phyloP scores from a whole-genome alignment of 2,888 invertebrate species.

The Coleophora deauratella region DNA sequence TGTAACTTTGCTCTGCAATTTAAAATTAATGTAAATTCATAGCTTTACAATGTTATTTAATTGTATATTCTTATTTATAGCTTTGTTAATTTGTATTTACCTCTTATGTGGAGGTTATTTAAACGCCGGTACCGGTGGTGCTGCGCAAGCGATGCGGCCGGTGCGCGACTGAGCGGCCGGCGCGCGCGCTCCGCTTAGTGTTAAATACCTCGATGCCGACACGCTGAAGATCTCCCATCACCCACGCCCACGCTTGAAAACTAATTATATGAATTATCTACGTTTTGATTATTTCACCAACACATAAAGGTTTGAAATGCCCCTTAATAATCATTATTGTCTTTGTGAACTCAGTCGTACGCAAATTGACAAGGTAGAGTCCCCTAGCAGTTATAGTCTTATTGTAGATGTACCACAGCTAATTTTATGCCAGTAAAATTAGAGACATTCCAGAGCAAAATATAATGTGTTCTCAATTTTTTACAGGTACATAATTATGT shows the following conservation, averaged over 20 bases:
- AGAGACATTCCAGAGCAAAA: too few relatives aligned
- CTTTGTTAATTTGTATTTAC: constrained; percentile 6
- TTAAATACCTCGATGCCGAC: constrained; percentile 65
- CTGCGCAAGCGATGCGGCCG: constrained; percentile 47
- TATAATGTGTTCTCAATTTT: too few relatives aligned
- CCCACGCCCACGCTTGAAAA: constrained; percentile 38
- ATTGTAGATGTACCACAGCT: too few relatives aligned
- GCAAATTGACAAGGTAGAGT: too few relatives aligned
- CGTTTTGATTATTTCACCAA: constrained; percentile 22
- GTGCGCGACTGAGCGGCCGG: constrained; percentile 53
- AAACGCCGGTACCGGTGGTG: constrained; percentile 16
- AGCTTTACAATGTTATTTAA: not conserved
- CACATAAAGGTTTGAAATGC: too few relatives aligned
- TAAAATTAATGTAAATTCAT: not conserved
- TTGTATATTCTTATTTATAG: constrained; percentile 1
- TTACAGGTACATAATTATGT: too few relatives aligned
- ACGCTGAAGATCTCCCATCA: constrained; percentile 36
- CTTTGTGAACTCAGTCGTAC: too few relatives aligned
- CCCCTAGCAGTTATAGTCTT: too few relatives aligned
- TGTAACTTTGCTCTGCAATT: constrained; percentile 29
- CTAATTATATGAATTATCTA: constrained; percentile 25
- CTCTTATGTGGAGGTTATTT: not conserved
- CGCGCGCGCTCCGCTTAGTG: constrained; percentile 52
- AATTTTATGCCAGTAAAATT: too few relatives aligned
- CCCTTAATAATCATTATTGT: too few relatives aligned